Evolutionary conservation across 2,797 vertebrate genomes (phyloP).

Genomic region (Syngnathus acus): DNA sequence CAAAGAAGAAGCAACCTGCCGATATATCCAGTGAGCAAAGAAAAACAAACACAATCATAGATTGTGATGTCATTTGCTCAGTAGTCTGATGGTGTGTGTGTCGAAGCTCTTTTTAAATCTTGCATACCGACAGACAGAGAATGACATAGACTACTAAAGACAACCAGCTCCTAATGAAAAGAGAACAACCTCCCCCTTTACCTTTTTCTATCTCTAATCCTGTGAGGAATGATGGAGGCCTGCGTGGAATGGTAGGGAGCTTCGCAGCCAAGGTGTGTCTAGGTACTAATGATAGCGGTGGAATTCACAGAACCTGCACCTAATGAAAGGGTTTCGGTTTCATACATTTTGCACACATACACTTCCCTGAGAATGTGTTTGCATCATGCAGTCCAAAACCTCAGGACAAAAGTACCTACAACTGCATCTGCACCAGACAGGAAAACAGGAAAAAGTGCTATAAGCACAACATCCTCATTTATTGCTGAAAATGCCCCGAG

Average conservation of each 20-base stretch:
- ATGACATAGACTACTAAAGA: not conserved
- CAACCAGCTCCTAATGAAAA: not conserved
- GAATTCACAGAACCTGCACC: conserved; percentile 70
- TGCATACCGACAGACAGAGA: not conserved
- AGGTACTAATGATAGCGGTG: conserved; percentile 72
- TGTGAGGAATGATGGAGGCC: conserved; percentile 57
- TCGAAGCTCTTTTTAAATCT: no score
- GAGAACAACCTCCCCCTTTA: conserved; percentile 14
- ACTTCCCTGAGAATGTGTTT: not conserved
- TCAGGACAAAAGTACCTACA: not conserved
- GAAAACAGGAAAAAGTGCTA: conserved; percentile 9
- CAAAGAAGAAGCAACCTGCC: no score
- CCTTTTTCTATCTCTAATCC: conserved; percentile 49
- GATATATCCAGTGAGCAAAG: no score
- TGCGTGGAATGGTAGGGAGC: conserved; percentile 68
- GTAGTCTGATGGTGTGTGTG: no score
- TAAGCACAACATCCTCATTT: conserved; percentile 32
- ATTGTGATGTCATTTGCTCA: no score
- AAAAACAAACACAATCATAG: no score
- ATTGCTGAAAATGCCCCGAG: conserved; percentile 25
- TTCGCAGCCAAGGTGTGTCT: conserved; percentile 76
- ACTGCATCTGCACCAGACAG: conserved; percentile 5
- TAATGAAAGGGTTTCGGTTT: conserved; percentile 48
- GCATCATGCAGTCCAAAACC: not conserved
- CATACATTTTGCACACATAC: conserved; percentile 19